A percentile compares a stretch with the other conserved stretches of the same genome.
Conservation (phyloP, 2,888 invertebrate species). For the Hermaeophaga mercurialis region DNA sequence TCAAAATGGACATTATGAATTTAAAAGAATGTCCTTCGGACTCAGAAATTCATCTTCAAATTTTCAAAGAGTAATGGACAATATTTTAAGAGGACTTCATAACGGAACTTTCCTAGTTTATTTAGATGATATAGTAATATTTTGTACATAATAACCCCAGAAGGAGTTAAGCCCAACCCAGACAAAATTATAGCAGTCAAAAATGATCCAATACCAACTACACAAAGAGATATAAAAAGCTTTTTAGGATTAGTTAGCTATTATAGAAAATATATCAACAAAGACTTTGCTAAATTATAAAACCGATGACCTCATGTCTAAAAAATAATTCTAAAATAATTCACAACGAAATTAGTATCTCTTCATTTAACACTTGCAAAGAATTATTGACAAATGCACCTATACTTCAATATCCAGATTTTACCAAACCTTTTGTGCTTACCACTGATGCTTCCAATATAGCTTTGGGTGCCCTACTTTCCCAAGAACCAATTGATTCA, state of each 20-base stretch:
- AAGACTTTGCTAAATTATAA: neutral
- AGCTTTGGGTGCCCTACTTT: neutral
- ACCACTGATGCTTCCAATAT: neutral
- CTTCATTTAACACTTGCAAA: too few relatives aligned
- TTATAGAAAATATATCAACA: neutral
- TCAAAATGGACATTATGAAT: slow-evolving; percentile 42
- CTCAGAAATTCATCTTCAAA: slow-evolving; percentile 41
- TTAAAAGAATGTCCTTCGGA: slow-evolving; percentile 42
- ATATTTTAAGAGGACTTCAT: too few relatives aligned
- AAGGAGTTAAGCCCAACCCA: neutral
- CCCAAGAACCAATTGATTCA: too few relatives aligned
- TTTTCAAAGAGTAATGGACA: slow-evolving; percentile 44
- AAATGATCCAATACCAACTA: neutral
- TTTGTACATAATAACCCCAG: neutral
- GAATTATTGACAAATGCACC: too few relatives aligned
- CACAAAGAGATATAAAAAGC: neutral
- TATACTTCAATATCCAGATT: too few relatives aligned
- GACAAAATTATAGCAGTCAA: neutral
- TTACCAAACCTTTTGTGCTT: too few relatives aligned
- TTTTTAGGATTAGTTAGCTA: neutral
- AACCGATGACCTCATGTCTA: neutral
- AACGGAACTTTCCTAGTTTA: slow-evolving; percentile 40
- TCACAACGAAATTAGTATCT: too few relatives aligned
- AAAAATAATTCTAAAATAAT: neutral
- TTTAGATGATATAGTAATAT: slow-evolving; percentile 49